Evolutionary conservation across 2,888 invertebrate genomes (phyloP).

Genomic region (Asteroscopus sphinx): DNA sequence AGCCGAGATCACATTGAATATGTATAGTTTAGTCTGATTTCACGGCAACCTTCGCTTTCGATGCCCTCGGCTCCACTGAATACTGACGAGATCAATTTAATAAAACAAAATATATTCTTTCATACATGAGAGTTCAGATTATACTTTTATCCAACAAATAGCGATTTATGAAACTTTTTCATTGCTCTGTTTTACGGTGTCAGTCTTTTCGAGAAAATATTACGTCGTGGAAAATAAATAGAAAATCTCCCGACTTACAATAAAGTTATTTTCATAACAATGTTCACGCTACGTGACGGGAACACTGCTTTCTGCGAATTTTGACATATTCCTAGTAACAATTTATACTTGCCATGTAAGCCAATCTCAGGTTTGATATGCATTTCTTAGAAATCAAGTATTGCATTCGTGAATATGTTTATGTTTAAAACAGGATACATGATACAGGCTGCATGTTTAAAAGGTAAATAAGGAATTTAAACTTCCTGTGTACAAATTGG

Average conservation of each 20-base stretch:
- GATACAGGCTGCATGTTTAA: constrained; percentile 9
- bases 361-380: constrained; percentile 12
- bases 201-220: constrained; percentile 27
- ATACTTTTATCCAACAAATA: constrained; percentile 43
- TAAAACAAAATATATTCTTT: constrained; percentile 54
- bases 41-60: constrained; percentile 70
- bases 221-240: constrained; percentile 37
- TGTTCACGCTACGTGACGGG: constrained; percentile 2
- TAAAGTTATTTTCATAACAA: constrained; percentile 37
- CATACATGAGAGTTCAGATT: constrained; percentile 50
- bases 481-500: constrained; percentile 25
- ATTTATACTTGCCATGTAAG: constrained; percentile 13
- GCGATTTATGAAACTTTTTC: constrained; percentile 42
- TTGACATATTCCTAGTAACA: constrained; percentile 9
- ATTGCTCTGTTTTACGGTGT: constrained; percentile 33
- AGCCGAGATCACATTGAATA: constrained; percentile 76
- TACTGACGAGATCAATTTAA: constrained; percentile 61
- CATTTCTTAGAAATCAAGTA: constrained; percentile 6
- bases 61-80: constrained; percentile 65
- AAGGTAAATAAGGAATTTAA: constrained; percentile 30
- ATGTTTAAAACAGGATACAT: constrained; percentile 10
- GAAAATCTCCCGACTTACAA: constrained; percentile 25
- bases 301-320: constrained; percentile 14
- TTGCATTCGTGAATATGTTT: constrained; percentile 6
- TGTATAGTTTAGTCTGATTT: constrained; percentile 74